These are phyloP conservation scores for Falco naumanni DNA, from an alignment of 2,797 vertebrate species.

Conservation along the genomic window DNA sequence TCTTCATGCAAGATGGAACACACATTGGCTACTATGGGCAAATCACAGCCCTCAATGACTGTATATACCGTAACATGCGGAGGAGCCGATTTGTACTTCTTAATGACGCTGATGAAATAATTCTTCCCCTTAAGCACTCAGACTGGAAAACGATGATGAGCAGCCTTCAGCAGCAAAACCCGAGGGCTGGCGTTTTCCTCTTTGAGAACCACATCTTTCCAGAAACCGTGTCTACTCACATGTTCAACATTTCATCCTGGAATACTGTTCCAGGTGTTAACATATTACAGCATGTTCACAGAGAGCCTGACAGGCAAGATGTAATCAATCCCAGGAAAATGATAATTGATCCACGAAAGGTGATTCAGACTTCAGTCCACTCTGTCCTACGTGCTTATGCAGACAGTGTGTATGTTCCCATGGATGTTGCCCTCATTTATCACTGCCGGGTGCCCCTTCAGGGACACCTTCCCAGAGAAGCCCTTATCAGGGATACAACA, in stretches of 20 bases:
- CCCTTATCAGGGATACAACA: conserved; percentile 55
- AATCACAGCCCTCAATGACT: conserved; percentile 78
- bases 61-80: conserved; percentile 78
- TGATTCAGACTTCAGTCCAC: conserved; percentile 73
- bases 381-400: conserved; percentile 37
- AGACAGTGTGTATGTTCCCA: neutral
- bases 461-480: conserved; percentile 13
- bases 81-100: conserved; percentile 76
- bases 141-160: conserved; percentile 73
- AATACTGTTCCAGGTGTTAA: conserved; percentile 59
- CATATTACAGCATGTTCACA: conserved; percentile 61
- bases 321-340: conserved; percentile 40
- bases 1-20: neutral
- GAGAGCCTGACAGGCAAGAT: conserved; percentile 60
- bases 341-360: conserved; percentile 64
- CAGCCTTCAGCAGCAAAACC: conserved; percentile 62
- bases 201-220: conserved; percentile 82
- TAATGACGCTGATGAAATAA: conserved; percentile 79
- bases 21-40: conserved; percentile 79
- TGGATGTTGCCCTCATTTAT: conserved; percentile 48
- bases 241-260: conserved; percentile 64
- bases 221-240: conserved; percentile 46
- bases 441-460: conserved; percentile 63
- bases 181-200: conserved; percentile 65
- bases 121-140: conserved; percentile 72